Conservation (phyloP, 2,797 vertebrate species). For the Alcedo atthis region DNA sequence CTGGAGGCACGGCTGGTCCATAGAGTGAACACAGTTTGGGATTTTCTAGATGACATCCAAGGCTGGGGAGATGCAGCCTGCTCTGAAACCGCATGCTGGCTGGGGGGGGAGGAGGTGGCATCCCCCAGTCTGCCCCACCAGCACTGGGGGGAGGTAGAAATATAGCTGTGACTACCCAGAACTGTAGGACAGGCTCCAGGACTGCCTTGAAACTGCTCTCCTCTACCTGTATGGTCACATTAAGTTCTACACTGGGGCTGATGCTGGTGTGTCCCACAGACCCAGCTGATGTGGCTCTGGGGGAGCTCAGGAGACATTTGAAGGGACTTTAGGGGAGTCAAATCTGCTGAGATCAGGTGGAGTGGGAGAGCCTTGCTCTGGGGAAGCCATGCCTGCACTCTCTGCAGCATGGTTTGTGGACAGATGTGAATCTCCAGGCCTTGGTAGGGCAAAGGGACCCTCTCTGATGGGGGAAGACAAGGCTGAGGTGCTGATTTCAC, state of each 20-base stretch:
- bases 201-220: background rate
- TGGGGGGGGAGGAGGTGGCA: background rate
- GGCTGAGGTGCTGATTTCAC: background rate
- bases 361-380: background rate
- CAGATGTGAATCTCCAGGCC: background rate
- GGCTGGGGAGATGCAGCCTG: background rate
- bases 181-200: background rate
- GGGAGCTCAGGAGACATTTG: background rate
- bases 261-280: background rate
- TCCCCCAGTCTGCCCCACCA: background rate
- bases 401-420: background rate
- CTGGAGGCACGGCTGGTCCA: fast-evolving
- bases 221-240: background rate
- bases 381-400: background rate
- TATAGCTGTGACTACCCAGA: background rate
- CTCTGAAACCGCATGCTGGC: background rate
- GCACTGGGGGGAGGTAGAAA: background rate
- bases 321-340: background rate
- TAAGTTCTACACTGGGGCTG: background rate
- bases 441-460: background rate
- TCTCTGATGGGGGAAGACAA: background rate
- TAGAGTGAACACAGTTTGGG: fast-evolving
- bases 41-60: background rate
- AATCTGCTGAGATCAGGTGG: background rate
- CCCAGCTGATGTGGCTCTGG: background rate